Conservation (phyloP, 1,140 invertebrate genomes). For the Drosophila kepulauana region DNA sequence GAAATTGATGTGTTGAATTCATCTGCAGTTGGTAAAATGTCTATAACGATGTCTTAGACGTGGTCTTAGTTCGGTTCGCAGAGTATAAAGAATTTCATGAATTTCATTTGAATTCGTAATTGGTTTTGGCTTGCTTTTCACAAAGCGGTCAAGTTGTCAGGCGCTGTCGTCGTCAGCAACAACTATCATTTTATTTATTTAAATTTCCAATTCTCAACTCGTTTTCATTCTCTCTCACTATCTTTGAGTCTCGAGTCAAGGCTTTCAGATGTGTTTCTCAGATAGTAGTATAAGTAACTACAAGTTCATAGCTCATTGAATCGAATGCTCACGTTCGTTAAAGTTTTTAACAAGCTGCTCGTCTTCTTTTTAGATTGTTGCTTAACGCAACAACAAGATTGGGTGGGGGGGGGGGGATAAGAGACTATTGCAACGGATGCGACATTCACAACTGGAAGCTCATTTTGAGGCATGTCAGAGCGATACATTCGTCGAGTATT, state of each 20-base stretch:
- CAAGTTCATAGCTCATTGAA: constrained; percentile 62
- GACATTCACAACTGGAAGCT: constrained; percentile 11
- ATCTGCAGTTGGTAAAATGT: not conserved
- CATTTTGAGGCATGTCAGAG: not conserved
- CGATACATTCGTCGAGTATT: constrained; percentile 44
- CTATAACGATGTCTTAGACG: not conserved
- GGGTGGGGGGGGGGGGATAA: not conserved
- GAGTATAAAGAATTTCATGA: constrained; percentile 70
- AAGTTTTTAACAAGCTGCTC: constrained; percentile 31
- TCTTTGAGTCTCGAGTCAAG: not conserved
- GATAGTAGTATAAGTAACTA: constrained; percentile 44
- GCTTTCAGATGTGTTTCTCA: not conserved
- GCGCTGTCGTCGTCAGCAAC: constrained; percentile 26
- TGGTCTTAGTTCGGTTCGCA: constrained; percentile 43
- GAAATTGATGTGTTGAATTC: not conserved
- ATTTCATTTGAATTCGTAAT: constrained; percentile 75
- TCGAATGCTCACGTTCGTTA: constrained; percentile 28
- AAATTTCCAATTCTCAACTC: constrained; percentile 51
- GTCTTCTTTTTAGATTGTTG: constrained; percentile 9
- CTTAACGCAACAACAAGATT: not conserved
- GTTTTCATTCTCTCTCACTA: not conserved
- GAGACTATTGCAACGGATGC: constrained; percentile 25
- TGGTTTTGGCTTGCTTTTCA: constrained; percentile 40
- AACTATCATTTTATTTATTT: constrained; percentile 59
- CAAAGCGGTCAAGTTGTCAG: constrained; percentile 10